Conservation (phyloP, 2,888 invertebrate genomes). For the Andrena marginata region DNA sequence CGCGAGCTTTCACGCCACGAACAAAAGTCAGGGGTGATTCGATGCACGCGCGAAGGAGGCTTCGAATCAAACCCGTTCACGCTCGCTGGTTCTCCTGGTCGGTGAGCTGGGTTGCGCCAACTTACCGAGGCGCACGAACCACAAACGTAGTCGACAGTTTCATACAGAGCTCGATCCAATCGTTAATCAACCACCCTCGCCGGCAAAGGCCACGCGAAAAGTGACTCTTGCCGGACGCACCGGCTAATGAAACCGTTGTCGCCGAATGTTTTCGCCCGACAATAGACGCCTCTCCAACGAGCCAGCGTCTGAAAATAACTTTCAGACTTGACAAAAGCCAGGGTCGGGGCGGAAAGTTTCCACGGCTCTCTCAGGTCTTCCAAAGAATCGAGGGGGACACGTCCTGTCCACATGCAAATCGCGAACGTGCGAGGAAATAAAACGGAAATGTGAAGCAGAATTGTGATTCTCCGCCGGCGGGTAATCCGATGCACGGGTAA, state of each 20-base stretch:
- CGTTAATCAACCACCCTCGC: conserved; percentile 36
- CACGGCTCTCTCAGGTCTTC: conserved; percentile 13
- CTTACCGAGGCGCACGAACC: not conserved
- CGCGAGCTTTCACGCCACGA: not conserved
- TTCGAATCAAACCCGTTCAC: not conserved
- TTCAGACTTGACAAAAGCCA: not conserved
- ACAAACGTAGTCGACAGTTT: conserved; percentile 6
- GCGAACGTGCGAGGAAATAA: conserved; percentile 35
- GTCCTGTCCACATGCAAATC: conserved; percentile 44
- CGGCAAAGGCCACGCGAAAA: conserved; percentile 3
- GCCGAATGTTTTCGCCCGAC: conserved; percentile 24
- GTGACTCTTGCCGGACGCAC: conserved; percentile 14
- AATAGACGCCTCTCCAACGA: not conserved
- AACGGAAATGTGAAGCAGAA: conserved; percentile 35
- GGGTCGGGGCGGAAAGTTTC: conserved; percentile 15
- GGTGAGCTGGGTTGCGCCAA: not conserved
- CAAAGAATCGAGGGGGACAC: conserved; percentile 26
- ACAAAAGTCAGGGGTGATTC: not conserved
- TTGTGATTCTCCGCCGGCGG: conserved; percentile 47
- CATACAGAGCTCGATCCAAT: conserved; percentile 7
- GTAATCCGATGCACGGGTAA: conserved; percentile 39
- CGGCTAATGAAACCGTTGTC: conserved; percentile 43
- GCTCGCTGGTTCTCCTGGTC: not conserved
- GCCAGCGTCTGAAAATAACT: conserved; percentile 25
- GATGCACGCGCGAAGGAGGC: not conserved